A percentile compares a stretch with the other conserved stretches of the same genome.
Conservation (phyloP, 2,888 invertebrate species). For the Saturnia japonica region DNA sequence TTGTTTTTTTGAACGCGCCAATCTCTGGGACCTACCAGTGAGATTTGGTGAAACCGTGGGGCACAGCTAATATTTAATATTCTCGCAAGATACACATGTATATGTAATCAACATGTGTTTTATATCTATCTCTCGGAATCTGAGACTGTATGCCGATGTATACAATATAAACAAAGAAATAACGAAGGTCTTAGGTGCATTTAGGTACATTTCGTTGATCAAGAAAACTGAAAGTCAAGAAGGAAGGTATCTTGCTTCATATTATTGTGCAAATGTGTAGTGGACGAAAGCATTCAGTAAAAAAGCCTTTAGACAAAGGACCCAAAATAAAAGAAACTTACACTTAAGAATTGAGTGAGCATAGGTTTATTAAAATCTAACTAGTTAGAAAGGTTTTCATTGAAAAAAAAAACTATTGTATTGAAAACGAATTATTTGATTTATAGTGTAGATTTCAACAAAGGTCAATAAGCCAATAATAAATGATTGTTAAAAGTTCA, state of each 20-base stretch:
- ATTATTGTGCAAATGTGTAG: background rate
- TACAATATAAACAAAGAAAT: background rate
- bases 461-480: background rate
- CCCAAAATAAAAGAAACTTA: background rate
- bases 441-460: background rate
- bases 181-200: background rate
- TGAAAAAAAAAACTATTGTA: background rate
- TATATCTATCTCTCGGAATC: background rate
- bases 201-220: background rate
- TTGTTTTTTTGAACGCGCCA: no score
- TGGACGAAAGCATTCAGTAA: background rate
- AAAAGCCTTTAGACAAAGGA: background rate
- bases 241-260: background rate
- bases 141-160: background rate
- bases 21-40: no score
- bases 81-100: no score
- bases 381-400: background rate
- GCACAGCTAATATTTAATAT: no score
- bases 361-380: background rate
- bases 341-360: background rate
- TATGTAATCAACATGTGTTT: no score
- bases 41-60: no score
- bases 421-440: background rate
- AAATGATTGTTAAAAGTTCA: conserved; percentile 8
- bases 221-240: background rate